phyloP scores from a whole-genome alignment of 1,140 invertebrate genomes.

The Apis florea region DNA sequence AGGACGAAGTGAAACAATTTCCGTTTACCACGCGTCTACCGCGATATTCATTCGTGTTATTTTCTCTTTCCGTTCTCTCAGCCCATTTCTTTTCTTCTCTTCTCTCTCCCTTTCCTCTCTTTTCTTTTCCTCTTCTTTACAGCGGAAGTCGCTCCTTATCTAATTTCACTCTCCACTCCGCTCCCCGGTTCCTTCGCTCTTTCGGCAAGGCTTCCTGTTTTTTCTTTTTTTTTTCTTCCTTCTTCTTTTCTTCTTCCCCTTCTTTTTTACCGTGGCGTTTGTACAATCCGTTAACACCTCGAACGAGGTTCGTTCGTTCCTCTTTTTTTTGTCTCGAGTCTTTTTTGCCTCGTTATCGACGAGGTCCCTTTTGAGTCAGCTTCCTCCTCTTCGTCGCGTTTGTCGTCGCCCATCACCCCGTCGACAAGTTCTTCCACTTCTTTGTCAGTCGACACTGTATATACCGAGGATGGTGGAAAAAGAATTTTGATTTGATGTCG shows the following conservation, averaged over 20 bases:
- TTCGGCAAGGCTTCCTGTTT: neutral
- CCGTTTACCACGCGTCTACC: slow-evolving; percentile 21
- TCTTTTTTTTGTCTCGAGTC: neutral
- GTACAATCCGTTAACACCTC: slow-evolving; percentile 17
- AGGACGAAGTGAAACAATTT: slow-evolving; percentile 43
- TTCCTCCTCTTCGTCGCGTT: neutral
- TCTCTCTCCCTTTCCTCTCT: neutral
- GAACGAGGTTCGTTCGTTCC: neutral
- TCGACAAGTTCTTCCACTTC: neutral
- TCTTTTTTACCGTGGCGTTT: neutral
- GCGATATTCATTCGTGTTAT: slow-evolving; percentile 18
- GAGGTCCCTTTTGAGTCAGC: neutral
- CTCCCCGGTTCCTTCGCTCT: neutral
- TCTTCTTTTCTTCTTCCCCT: too few species aligned
- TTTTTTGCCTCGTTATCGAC: slow-evolving; percentile 15
- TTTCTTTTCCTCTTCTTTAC: neutral
- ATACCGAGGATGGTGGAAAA: too few species aligned
- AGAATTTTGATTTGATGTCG: too few species aligned
- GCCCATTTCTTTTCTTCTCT: neutral
- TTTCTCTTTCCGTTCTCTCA: slow-evolving; percentile 30
- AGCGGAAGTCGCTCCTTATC: slow-evolving; percentile 36
- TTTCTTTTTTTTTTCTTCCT: too few species aligned
- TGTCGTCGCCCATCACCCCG: neutral
- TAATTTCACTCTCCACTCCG: slow-evolving; percentile 9
- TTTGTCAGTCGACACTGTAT: neutral